Evolutionary conservation across 2,797 vertebrate species (phyloP).

Genomic region (Tadarida brasiliensis): DNA sequence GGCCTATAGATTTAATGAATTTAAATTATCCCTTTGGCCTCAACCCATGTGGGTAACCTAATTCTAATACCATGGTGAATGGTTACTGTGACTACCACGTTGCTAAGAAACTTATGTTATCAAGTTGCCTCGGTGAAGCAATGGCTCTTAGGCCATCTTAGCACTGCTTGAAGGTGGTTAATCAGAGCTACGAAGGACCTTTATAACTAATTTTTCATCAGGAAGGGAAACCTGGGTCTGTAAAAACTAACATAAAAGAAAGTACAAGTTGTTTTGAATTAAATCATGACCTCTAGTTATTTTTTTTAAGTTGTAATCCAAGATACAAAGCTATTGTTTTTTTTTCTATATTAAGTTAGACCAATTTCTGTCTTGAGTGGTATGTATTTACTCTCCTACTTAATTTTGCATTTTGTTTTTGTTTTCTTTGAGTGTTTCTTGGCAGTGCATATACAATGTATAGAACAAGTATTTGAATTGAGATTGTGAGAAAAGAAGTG

Average conservation of each 20-base stretch:
- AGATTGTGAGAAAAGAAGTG: background rate
- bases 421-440: constrained; percentile 50
- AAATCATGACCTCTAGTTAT: background rate
- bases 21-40: constrained; percentile 69
- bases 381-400: background rate
- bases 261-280: constrained; percentile 45
- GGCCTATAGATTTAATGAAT: constrained; percentile 65
- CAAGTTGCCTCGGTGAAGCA: constrained; percentile 67
- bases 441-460: background rate
- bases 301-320: background rate
- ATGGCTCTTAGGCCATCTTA: constrained; percentile 51
- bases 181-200: constrained; percentile 51
- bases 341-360: background rate
- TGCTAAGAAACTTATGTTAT: constrained; percentile 81
- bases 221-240: constrained; percentile 44
- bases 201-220: constrained; percentile 57
- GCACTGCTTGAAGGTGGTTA: constrained; percentile 45
- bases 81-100: constrained; percentile 79
- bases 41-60: constrained; percentile 45
- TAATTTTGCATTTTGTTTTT: constrained; percentile 28
- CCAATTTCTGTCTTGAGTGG: background rate
- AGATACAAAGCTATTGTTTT: background rate
- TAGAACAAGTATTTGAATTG: constrained; percentile 10
- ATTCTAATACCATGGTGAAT: constrained; percentile 73
- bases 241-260: constrained; percentile 40